These are phyloP conservation scores for Neuroscelio doddi DNA, from an alignment of 2,888 invertebrate species.

Conservation along the genomic window DNA sequence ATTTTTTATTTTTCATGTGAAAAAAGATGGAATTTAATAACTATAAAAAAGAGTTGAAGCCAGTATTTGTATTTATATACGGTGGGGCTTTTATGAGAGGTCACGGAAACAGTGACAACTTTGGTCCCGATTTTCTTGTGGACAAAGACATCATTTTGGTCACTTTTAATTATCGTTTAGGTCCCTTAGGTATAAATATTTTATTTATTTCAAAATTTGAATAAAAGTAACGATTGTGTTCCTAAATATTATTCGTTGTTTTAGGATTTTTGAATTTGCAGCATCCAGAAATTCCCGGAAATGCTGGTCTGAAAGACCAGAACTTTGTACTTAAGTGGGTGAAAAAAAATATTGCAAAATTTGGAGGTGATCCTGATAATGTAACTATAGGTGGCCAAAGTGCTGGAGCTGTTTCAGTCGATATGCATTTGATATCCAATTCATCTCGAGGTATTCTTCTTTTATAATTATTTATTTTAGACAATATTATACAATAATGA, in stretches of 20 bases:
- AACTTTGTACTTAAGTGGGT: slow-evolving; percentile 74
- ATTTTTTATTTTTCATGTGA: no score
- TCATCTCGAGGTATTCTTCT: slow-evolving; percentile 44
- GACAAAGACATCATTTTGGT: slow-evolving; percentile 44
- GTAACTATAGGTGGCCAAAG: slow-evolving; percentile 75
- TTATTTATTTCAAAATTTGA: no score
- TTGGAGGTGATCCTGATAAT: slow-evolving; percentile 73
- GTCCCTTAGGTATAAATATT: no score
- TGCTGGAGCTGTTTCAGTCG: slow-evolving; percentile 71
- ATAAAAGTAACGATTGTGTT: no score
- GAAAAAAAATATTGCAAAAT: slow-evolving; percentile 72
- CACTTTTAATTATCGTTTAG: no score
- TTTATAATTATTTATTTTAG: no score
- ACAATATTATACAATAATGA: no score
- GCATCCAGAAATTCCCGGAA: slow-evolving; percentile 49
- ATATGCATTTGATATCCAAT: slow-evolving; percentile 46
- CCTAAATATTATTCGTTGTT: no score
- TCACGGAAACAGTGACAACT: background rate
- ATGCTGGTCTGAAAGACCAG: slow-evolving; percentile 71
- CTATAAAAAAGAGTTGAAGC: no score
- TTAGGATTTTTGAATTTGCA: slow-evolving; percentile 49
- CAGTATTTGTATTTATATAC: slow-evolving; percentile 45
- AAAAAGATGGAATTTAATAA: no score
- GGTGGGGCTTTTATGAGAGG: slow-evolving; percentile 43
- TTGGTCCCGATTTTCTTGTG: slow-evolving; percentile 45